Percentiles rank a stretch among this genome's conserved stretches.
Evolutionary conservation across 2,888 invertebrate species (phyloP).

Genomic region (Trisateles emortualis): DNA sequence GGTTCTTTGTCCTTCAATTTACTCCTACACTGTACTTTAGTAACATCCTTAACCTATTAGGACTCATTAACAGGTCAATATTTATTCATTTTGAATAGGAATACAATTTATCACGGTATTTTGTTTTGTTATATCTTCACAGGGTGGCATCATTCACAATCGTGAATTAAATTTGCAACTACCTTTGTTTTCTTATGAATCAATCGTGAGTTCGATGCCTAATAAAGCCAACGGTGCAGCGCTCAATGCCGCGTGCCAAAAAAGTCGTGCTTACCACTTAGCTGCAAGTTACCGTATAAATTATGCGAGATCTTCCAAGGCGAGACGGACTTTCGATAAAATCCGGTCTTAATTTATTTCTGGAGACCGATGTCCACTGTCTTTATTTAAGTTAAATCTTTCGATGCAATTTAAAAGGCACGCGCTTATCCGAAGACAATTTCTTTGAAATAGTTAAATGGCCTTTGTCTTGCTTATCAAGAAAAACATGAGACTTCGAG

Average conservation of each 20-base stretch:
- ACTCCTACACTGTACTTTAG: no score
- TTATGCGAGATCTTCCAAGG: conserved; percentile 66
- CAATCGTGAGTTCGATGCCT: conserved; percentile 44
- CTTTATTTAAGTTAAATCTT: conserved; percentile 50
- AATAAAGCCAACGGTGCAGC: conserved; percentile 59
- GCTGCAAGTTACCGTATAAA: conserved; percentile 57
- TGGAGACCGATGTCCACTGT: conserved; percentile 50
- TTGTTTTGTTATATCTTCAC: not conserved
- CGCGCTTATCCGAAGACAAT: not conserved
- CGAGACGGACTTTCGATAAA: conserved; percentile 64
- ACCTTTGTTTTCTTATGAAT: conserved; percentile 4
- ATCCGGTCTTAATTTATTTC: conserved; percentile 66
- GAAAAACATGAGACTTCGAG: not conserved
- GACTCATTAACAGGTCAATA: no score
- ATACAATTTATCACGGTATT: not conserved
- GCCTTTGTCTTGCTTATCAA: not conserved
- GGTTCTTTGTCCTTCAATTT: no score
- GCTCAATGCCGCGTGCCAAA: conserved; percentile 71
- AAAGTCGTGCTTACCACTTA: conserved; percentile 60
- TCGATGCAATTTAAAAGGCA: conserved; percentile 4
- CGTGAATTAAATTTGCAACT: conserved; percentile 13
- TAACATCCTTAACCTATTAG: no score
- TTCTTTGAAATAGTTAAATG: not conserved
- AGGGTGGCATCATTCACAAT: conserved; percentile 5
- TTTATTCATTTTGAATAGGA: no score